Percentiles rank a stretch among this genome's conserved stretches.
Evolutionary conservation across 2,888 invertebrate genomes (phyloP).

Genomic region (Meloe dianella): DNA sequence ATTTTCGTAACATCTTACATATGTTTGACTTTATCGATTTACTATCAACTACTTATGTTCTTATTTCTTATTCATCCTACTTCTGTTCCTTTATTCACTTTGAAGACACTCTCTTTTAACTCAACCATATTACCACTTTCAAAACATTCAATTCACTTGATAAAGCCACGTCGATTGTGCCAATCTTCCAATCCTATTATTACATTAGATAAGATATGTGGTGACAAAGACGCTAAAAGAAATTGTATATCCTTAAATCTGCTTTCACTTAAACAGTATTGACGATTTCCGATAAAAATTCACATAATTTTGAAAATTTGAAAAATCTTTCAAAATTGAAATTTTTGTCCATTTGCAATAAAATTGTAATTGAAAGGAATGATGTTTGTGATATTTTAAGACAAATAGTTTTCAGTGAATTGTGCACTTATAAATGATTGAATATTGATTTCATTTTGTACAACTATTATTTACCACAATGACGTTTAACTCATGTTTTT

Average conservation of each 20-base stretch:
- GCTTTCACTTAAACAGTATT: too few relatives aligned
- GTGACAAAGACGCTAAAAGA: constrained; percentile 45
- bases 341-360: too few relatives aligned
- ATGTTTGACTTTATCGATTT: constrained; percentile 38
- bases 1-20: constrained; percentile 23
- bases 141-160: constrained; percentile 47
- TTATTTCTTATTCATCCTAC: not conserved
- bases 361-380: too few relatives aligned
- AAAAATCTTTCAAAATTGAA: too few relatives aligned
- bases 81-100: constrained; percentile 14
- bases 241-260: constrained; percentile 42
- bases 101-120: constrained; percentile 36
- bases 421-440: too few relatives aligned
- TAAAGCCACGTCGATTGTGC: constrained; percentile 45
- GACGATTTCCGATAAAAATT: too few relatives aligned
- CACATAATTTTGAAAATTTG: too few relatives aligned
- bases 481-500: not conserved
- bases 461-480: too few relatives aligned
- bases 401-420: too few relatives aligned
- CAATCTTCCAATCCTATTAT: constrained; percentile 49
- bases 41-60: constrained; percentile 28
- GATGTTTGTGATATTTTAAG: too few relatives aligned
- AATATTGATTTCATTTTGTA: too few relatives aligned
- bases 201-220: constrained; percentile 42
- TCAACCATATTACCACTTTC: constrained; percentile 43